phyloP scores from a whole-genome alignment of 2,888 invertebrate genomes.

The Epsilonema sp. region DNA sequence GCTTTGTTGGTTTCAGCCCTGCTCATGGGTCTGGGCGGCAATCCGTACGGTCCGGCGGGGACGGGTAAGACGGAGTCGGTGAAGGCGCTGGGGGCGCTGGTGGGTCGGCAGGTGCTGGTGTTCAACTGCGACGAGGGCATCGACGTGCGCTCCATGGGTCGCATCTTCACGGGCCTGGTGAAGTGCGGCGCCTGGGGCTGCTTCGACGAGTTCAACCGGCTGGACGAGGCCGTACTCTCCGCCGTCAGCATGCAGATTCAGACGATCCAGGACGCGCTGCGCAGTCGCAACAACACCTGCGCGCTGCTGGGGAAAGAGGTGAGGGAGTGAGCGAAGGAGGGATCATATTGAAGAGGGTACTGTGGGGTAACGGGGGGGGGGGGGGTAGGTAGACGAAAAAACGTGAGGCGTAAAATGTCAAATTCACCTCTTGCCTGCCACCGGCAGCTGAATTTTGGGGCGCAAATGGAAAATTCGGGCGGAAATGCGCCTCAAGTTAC shows the following conservation, averaged over 20 bases:
- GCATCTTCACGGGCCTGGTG: constrained; percentile 76
- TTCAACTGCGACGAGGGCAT: constrained; percentile 97
- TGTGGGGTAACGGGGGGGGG: too few relatives aligned
- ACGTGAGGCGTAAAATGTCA: too few relatives aligned
- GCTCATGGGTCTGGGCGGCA: constrained; percentile 85
- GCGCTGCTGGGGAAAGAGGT: constrained; percentile 9
- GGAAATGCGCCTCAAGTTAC: too few relatives aligned
- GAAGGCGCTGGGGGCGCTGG: constrained; percentile 68
- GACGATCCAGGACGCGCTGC: constrained; percentile 62
- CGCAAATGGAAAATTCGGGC: too few relatives aligned
- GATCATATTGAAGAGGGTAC: neutral
- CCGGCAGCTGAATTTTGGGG: too few relatives aligned
- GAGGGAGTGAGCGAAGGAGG: neutral
- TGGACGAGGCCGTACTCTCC: constrained; percentile 78
- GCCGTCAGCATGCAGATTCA: constrained; percentile 84
- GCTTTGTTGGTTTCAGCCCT: constrained; percentile 46
- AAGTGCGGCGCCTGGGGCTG: constrained; percentile 84
- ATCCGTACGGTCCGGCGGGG: constrained; percentile 96
- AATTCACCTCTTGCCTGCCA: too few relatives aligned
- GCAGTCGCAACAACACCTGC: constrained; percentile 36
- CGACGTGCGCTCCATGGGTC: constrained; percentile 78
- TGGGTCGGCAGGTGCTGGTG: constrained; percentile 67
- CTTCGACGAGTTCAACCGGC: constrained; percentile 95
- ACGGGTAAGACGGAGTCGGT: constrained; percentile 98
- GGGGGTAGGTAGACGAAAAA: too few relatives aligned